phyloP scores from a whole-genome alignment of 2,888 invertebrate species.

The Thysanoteuthis rhombus region DNA sequence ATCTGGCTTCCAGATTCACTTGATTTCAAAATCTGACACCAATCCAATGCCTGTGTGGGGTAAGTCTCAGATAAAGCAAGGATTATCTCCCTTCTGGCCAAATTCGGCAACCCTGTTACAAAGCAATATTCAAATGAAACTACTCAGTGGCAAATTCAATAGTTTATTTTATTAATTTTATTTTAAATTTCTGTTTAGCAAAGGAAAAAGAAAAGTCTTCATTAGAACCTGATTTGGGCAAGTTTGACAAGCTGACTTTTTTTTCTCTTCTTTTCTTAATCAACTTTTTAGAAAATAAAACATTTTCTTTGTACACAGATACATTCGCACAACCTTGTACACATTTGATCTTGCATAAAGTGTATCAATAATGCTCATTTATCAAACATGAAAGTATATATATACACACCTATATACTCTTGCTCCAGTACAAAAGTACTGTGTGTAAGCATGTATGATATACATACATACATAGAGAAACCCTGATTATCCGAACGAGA shows the following conservation, averaged over 20 bases:
- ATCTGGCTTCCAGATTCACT: no score
- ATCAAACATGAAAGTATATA: background rate
- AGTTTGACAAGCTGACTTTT: background rate
- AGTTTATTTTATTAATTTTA: background rate
- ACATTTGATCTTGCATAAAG: background rate
- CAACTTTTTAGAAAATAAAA: background rate
- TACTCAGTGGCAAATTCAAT: background rate
- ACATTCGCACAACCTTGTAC: background rate
- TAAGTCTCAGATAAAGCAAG: no score
- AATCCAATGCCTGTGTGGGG: no score
- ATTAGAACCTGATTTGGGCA: background rate
- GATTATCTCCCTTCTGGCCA: no score
- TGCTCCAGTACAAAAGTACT: no score
- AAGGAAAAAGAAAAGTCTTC: background rate
- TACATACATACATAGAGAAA: background rate
- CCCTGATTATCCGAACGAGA: no score
- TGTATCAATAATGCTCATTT: background rate
- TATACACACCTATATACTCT: background rate
- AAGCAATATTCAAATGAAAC: background rate
- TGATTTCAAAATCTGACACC: no score
- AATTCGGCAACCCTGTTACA: no score
- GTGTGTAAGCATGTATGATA: background rate
- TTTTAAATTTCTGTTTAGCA: background rate
- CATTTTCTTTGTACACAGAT: background rate
- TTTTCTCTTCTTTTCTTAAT: background rate